Base-by-base conservation (phyloP, 2,888 invertebrate species). In the Zygaena filipendulae region DNA sequence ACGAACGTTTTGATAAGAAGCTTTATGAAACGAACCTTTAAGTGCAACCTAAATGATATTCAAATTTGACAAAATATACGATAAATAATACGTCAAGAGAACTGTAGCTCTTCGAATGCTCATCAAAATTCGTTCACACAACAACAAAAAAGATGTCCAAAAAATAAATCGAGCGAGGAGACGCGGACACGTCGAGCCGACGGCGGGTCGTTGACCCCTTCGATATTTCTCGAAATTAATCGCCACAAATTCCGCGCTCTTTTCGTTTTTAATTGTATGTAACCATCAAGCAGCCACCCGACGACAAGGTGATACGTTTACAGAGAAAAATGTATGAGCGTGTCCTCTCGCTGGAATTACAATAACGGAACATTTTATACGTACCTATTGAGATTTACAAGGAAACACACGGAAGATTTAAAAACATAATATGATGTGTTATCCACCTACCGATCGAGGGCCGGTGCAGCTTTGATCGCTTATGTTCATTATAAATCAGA, bases 261-360 rank as follows among this genome's bases (percentile, higher is more conserved):
- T 75, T 71, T 74, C 71, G 72, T 67, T 75, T 75, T 77, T 77
- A 79, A 77, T 79, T 75, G 75, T 71, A 64, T 60, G 63, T 63
- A 66, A 64, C 63, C 69, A n/a, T n/a, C n/a, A n/a, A n/a, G n/a
- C n/a, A 60, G 63, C 66, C 57, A 63, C 60, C 59, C 62, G 55
- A 49, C 60, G 64, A 66, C 69, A 66, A 69, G 67, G 70, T 69
- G 72, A 74, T 74, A 72, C 54, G 66, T 74, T 71, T 69, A 61
- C 57, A 56, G 59, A 56, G 68, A 67, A 64, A 68, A 54, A 66
- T 62, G 52, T 55, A 62, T 54, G 47, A 51, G 51, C 58, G 46
- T 56, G 52, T 55, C 59, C 54, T 56, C 52, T 53, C 50, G 45
- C 57, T 53, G 58, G 61, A 57, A 69, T 71, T 66, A 64, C 58